Base-by-base conservation (phyloP, 2,888 invertebrate species). In the Corbicula japonica region DNA sequence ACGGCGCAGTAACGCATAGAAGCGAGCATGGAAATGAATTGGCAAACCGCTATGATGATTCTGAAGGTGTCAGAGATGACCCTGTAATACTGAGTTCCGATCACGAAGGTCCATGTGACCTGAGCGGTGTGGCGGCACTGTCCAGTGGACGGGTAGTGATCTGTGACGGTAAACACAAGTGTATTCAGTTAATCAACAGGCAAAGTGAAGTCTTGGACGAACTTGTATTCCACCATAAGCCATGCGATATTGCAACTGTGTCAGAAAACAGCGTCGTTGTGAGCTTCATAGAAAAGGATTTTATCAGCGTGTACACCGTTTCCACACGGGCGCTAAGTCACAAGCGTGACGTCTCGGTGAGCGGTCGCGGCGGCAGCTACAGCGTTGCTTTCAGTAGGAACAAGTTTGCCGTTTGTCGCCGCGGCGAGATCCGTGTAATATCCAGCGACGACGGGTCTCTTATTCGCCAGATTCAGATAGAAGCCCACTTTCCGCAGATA, bases 281-380 rank as follows among this genome's bases (percentile, higher is more conserved):
- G 12, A 80, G 83, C 32, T 83, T 83, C 46, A 61, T 65, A 10
- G 79, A 83, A n/a, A 79, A 80, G 26, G 83, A 83, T 38, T 83
- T 74, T 46, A 80, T 83, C 12, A 83, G 79, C 41, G 10, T 83
- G 2, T 83, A 66, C 44, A 62, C 46, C 1, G 70, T 56, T 1
- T 71, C 83, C 1, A 21, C 44, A 21, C 60, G 58, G 15, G 61
- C 75, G 18, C 46, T 83, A 12, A 68, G 52, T 32, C 79, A 83
- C 38, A 30, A 70, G 1, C 61, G 65, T 30, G 74, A 83, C 54
- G 10, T 83, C 18, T 54, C 62, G 3, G 66, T 83, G 10, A 74
- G 79, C 28, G 83, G 83, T 15, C 54, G 75, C n/a, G 83, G 83
- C 0, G 83, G 83, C 0, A 83, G 83, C 38, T 83, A 83, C 46